These are phyloP conservation scores for Peromyscus attwateri DNA, from an alignment of 2,797 vertebrate species.

Conservation along the genomic window DNA sequence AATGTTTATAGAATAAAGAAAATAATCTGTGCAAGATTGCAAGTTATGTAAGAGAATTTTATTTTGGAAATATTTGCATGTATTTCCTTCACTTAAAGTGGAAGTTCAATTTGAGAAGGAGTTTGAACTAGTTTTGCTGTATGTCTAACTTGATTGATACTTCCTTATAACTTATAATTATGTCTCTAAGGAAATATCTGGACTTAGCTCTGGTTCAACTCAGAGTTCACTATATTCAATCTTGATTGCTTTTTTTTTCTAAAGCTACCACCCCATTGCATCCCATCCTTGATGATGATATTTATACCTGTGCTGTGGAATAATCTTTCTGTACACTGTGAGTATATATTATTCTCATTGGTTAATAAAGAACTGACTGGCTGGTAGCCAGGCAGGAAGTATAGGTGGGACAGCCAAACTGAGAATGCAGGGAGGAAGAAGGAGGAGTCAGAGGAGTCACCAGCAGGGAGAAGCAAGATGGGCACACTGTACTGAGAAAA, in stretches of 20 bases:
- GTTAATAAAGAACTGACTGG: too few relatives aligned
- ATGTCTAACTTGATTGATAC: not conserved
- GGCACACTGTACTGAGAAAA: too few relatives aligned
- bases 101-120: not conserved
- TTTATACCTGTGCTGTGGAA: not conserved
- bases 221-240: not conserved
- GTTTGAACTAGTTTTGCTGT: not conserved
- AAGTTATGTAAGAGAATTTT: not conserved
- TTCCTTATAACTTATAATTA: not conserved
- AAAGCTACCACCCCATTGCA: not conserved
- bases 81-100: not conserved
- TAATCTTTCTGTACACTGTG: too few relatives aligned
- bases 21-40: not conserved
- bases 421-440: too few relatives aligned
- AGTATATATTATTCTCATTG: too few relatives aligned
- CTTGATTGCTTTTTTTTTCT: not conserved
- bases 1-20: not conserved
- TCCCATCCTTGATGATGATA: not conserved
- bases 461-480: too few relatives aligned
- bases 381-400: too few relatives aligned
- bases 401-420: too few relatives aligned
- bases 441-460: too few relatives aligned
- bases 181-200: not conserved
- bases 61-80: not conserved
- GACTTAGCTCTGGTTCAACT: not conserved